Base-by-base conservation (phyloP, 2,797 vertebrate genomes). In the Carduelis carduelis region DNA sequence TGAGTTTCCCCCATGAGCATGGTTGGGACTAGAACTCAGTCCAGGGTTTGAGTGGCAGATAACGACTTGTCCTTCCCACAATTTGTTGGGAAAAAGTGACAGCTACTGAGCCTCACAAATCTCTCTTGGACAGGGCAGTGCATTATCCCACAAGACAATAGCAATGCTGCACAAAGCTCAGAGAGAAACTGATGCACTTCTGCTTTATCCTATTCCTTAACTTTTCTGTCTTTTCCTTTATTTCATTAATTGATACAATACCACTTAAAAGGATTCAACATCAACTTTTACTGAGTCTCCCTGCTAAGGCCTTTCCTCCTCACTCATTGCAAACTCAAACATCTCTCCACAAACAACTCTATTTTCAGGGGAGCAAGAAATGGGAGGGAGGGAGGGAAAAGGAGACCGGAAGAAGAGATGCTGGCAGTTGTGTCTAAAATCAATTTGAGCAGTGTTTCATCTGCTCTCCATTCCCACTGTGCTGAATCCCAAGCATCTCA, bases 311-410 rank as follows among this genome's bases (percentile, higher is more conserved):
- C 35, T 65, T 89, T 75, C 37, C 27, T 69, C 53, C 41, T 69
- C 30, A 12, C 41, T 86, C 13, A 8, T n/a, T 34, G 63, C 22
- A 86, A 59, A 60, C 7, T 11, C 27, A 75, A 89, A 11, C 19
- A 26, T 32, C 50, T 81, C 32, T 37, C 72, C 4, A 2, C 4
- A 32, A 2, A 4, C 12, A 37, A 21, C 22, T 46, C 8, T 12
- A 15, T 57, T 75, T 87, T 50, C 35, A 82, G 18, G 16, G n/a
- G 22, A 14, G 20, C 22, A 59, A 70, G 43, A 63, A 69, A 39
- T 3, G 2, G 12, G 23, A 52, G n/a, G 4, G 5, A 5, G 0
- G 8, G 3, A 9, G 41, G 41, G 18, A 13, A 22, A 21, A 12
- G 3, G 9, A 78, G 43, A n/a, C 1, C 13, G 13, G 11, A 35